Evolutionary conservation across 2,888 invertebrate genomes (phyloP).

Genomic region (Orthosia cruda): DNA sequence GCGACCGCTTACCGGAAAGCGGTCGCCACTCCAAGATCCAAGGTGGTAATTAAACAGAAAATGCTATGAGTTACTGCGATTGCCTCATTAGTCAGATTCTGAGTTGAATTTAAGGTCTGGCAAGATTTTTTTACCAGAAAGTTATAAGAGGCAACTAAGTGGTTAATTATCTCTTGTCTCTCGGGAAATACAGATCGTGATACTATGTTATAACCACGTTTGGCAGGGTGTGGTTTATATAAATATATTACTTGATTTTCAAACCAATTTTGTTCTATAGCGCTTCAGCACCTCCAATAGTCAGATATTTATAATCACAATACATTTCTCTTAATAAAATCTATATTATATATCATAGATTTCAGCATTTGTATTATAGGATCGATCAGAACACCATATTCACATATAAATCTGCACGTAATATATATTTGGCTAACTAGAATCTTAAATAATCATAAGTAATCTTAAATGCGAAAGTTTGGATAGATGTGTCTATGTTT

Average conservation of each 20-base stretch:
- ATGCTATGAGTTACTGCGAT: too few relatives aligned
- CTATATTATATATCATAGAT: too few relatives aligned
- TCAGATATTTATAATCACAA: conserved; percentile 20
- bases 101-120: too few relatives aligned
- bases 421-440: not conserved
- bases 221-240: not conserved
- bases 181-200: not conserved
- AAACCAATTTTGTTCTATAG: conserved; percentile 16
- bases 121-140: too few relatives aligned
- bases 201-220: not conserved
- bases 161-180: not conserved
- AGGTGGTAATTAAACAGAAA: too few relatives aligned
- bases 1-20: too few relatives aligned
- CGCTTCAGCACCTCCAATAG: conserved; percentile 17
- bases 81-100: too few relatives aligned
- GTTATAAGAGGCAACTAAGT: not conserved
- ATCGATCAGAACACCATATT: conserved; percentile 4
- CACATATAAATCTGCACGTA: not conserved
- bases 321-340: too few relatives aligned
- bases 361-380: conserved; percentile 1
- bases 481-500: too few relatives aligned
- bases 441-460: not conserved
- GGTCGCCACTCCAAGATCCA: too few relatives aligned
- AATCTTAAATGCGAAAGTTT: too few relatives aligned
- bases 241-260: conserved; percentile 14